Conservation (phyloP, 2,888 invertebrate genomes). For the Tachina fera region DNA sequence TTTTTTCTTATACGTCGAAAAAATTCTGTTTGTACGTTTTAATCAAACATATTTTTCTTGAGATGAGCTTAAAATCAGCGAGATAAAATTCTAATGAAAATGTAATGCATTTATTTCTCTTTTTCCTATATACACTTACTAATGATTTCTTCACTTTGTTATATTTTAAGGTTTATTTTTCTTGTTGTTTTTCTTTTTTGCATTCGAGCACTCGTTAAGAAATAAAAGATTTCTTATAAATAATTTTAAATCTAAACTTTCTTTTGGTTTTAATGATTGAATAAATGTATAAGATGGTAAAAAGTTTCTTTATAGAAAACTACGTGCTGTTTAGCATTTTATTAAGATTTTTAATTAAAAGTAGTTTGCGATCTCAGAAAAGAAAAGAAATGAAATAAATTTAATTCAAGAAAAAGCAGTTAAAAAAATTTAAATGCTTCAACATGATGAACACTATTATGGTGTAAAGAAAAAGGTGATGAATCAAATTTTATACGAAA, state of each 20-base stretch:
- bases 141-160: constrained; percentile 48
- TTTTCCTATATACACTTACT: constrained; percentile 4
- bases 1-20: background rate
- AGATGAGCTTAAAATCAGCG: constrained; percentile 59
- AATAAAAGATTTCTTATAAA: background rate
- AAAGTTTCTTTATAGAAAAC: constrained; percentile 23
- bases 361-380: constrained; percentile 28
- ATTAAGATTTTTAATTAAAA: constrained; percentile 56
- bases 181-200: constrained; percentile 5
- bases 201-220: constrained; percentile 5
- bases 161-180: constrained; percentile 14
- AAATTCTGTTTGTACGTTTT: constrained; percentile 20
- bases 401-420: background rate
- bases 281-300: constrained; percentile 6
- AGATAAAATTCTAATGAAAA: constrained; percentile 53
- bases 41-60: constrained; percentile 16
- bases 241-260: constrained; percentile 11
- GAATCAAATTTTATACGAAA: no score
- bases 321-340: constrained; percentile 57
- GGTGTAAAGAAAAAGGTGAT: no score
- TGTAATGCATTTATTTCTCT: constrained; percentile 41
- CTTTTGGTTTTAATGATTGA: constrained; percentile 44
- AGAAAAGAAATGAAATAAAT: background rate
- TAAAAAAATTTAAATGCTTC: no score
- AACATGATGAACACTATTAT: no score